Evolutionary conservation across 2,113 vertebrate species (phyloP).

Genomic region (Lamprotornis superbus): DNA sequence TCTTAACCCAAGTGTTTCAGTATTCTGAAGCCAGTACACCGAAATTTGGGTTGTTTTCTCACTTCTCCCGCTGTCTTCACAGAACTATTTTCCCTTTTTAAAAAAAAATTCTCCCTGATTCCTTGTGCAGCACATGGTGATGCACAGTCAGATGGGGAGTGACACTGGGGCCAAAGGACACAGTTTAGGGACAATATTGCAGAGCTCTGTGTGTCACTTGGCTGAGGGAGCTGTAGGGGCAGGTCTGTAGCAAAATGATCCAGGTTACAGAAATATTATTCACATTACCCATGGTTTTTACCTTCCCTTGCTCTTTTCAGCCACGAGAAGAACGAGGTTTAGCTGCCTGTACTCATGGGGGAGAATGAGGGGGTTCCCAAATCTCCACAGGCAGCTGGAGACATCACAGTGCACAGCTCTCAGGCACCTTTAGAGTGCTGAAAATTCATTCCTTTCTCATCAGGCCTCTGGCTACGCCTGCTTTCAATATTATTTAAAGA

Average conservation of each 20-base stretch:
- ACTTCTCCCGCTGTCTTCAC: not conserved
- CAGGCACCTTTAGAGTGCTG: not conserved
- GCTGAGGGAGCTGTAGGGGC: not conserved
- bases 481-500: not conserved
- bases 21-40: not conserved
- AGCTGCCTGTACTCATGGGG: not conserved
- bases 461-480: not conserved
- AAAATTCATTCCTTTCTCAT: not conserved
- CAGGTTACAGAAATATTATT: not conserved
- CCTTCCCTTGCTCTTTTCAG: not conserved
- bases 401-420: not conserved
- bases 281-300: not conserved
- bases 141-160: not conserved
- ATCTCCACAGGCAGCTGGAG: not conserved
- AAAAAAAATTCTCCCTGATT: not conserved
- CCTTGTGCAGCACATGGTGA: not conserved
- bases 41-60: not conserved
- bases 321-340: fast-evolving
- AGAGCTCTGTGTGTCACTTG: not conserved
- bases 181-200: not conserved
- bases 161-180: not conserved
- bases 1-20: not conserved
- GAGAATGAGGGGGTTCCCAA: not conserved
- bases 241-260: not conserved
- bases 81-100: not conserved